Base-by-base conservation (phyloP, 2,888 invertebrate species). In the Halictus ligatus region DNA sequence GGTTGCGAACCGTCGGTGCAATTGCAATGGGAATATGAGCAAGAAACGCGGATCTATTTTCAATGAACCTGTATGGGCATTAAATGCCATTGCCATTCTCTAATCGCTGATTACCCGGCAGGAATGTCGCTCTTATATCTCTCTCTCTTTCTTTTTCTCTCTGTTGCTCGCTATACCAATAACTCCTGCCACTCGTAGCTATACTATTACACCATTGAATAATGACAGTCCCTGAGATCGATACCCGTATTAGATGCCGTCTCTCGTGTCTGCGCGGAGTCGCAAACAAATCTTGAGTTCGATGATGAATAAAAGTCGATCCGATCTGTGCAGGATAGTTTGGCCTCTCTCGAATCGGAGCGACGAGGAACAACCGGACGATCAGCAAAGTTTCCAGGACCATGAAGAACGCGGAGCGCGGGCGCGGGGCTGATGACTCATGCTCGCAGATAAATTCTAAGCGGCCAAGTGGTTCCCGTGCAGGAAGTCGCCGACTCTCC, bases 381-480 rank as follows among this genome's bases (percentile, higher is more conserved):
- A 40, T 69, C 40, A 21, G 12, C 40, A 40, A 69, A n/a, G 40
- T 69, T 69, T 69, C 69, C 40, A 69, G 40, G 40, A 40, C 40
- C 69, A 69, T 4, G 29, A 18, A 46, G 43, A n/a, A 10, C 73
- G 29, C n/a, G 12, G 35, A 1, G 29, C 21, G 40, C 8, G 48
- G 29, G 64, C 50, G 74, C 21, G 40, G 35, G 2, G 1, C 29
- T 10, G 25, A 75, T 21, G 75, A 75, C 58, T 60, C 77, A 69
- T 40, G 69, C 40, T 69, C 21, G 35, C 69, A 71, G 82, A 82
- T 78, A 69, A 73, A 85, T 76, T 72, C 58, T 89, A 85, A 89
- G 81, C 89, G 88, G 87, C 77, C 48, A 82, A 84, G 80, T 84
- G 84, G 75, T 54, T 54, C 54, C 75, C 54, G 50, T 54, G 75